Base-by-base conservation (phyloP, 2,888 invertebrate species). In the Onchidella celtica region DNA sequence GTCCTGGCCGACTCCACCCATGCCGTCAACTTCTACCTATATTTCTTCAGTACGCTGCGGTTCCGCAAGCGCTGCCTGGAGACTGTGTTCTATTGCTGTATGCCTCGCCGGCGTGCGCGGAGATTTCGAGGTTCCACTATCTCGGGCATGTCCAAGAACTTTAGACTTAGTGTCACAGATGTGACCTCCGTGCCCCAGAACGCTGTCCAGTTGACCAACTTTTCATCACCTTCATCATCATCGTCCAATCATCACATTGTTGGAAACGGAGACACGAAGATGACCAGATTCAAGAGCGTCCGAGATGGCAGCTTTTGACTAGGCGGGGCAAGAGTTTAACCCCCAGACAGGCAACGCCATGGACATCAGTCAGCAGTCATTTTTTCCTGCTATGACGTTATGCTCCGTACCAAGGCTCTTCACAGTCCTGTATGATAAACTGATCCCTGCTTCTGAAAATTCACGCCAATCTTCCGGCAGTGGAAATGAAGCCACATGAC, bases 1-100 rank as follows among this genome's bases (percentile, higher is more conserved):
- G 36, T 79, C 47, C 73, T 84, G 55, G 63, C 66, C 38, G 84
- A 84, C 63, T 40, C 75, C n/a, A 84, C 82, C 72, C 82, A 84
- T 77, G 82, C 84, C 73, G 77, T 84, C 63, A 84, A 84, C 82
- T 84, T 84, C 70, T 84, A 82, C 61, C 81, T 82, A 40, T 82
- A 84, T 72, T 84, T 84, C 81, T 77, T 84, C 57, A 82, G 82
- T 81, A 82, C 80, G 68, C 75, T 74, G 21, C 72, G 80, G 34
- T 84, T 84, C 73, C 82, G 84, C 24, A 77, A 72, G 38, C 77
- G 84, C 2, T 82, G 78, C 73, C 68, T 82, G 69, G 84, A 84
- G 63, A 84, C 84, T 40, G 63, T 82, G 34, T 82, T 76, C 74
- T 84, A 55, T 70, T 80, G 74, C 74, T 80, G 74, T 24, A 34